phyloP scores from a whole-genome alignment of 2,113 vertebrate genomes.

The Nerophis ophidion region DNA sequence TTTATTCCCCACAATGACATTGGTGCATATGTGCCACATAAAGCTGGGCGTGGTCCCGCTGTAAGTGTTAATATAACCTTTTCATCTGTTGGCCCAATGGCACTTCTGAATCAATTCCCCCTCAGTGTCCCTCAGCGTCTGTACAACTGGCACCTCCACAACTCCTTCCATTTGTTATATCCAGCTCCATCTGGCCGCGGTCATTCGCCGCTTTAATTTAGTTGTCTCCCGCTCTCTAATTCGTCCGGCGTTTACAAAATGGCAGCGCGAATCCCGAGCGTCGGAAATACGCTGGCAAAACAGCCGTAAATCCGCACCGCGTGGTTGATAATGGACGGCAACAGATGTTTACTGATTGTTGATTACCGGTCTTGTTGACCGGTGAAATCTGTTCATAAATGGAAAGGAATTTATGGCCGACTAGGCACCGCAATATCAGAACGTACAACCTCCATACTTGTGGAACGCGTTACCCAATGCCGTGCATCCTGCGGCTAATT shows the following conservation, averaged over 20 bases:
- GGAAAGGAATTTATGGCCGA: constrained; percentile 67
- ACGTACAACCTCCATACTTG: no score
- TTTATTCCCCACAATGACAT: constrained; percentile 46
- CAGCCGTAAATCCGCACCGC: constrained; percentile 69
- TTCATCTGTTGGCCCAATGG: constrained; percentile 66
- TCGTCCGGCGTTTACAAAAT: constrained; percentile 75
- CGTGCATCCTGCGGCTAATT: constrained; percentile 21
- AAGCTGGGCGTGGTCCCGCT: constrained; percentile 60
- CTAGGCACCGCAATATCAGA: no score
- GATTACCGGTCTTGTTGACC: constrained; percentile 77
- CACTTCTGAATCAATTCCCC: constrained; percentile 62
- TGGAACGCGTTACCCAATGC: no score
- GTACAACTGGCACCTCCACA: constrained; percentile 75
- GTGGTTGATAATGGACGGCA: constrained; percentile 77
- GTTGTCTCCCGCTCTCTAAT: constrained; percentile 77
- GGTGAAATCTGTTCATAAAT: constrained; percentile 80
- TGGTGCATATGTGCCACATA: constrained; percentile 55
- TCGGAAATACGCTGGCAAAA: constrained; percentile 66
- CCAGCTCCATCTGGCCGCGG: constrained; percentile 74
- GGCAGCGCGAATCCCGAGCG: constrained; percentile 37
- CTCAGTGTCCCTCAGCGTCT: constrained; percentile 68
- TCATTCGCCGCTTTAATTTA: constrained; percentile 78
- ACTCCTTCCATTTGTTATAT: constrained; percentile 78
- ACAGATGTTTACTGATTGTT: constrained; percentile 82
- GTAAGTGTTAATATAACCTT: constrained; percentile 70